These are phyloP conservation scores for Columba janthina DNA, from an alignment of 2,113 vertebrate genomes.

Conservation along the genomic window DNA sequence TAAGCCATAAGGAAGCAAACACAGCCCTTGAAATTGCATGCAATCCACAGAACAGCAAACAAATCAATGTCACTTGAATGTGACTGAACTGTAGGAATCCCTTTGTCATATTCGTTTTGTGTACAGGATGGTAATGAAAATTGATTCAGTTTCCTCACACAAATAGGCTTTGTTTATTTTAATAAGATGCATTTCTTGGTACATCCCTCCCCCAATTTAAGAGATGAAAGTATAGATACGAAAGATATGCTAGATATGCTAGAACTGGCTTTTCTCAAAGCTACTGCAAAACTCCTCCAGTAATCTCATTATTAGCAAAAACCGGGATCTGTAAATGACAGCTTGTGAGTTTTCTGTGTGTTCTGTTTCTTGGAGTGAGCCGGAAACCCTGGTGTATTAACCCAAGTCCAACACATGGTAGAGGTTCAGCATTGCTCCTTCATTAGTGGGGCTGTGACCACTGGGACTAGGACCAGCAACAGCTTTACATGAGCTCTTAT, in stretches of 20 bases:
- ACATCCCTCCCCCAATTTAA: background rate
- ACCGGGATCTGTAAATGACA: background rate
- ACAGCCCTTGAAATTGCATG: background rate
- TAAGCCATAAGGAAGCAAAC: background rate
- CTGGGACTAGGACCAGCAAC: too few species aligned
- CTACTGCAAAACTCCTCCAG: background rate
- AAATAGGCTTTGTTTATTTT: background rate
- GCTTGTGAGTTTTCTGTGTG: too few species aligned
- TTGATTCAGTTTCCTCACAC: constrained; percentile 39
- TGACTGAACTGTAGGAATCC: background rate
- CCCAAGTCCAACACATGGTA: too few species aligned
- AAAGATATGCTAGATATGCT: background rate
- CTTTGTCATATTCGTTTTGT: constrained; percentile 35
- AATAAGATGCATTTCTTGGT: background rate
- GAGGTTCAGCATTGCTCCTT: too few species aligned
- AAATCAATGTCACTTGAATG: background rate
- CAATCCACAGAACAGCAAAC: background rate
- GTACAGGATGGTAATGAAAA: constrained; percentile 40
- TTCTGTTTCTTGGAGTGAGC: too few species aligned
- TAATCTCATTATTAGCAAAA: background rate
- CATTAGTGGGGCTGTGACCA: too few species aligned
- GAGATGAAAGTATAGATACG: background rate
- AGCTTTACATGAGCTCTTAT: too few species aligned
- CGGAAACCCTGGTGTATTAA: too few species aligned
- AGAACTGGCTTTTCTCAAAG: background rate